A percentile compares a stretch with the other conserved stretches of the same genome.
phyloP scores from a whole-genome alignment of 2,888 invertebrate genomes.

The Dorcus parallelipipedus region DNA sequence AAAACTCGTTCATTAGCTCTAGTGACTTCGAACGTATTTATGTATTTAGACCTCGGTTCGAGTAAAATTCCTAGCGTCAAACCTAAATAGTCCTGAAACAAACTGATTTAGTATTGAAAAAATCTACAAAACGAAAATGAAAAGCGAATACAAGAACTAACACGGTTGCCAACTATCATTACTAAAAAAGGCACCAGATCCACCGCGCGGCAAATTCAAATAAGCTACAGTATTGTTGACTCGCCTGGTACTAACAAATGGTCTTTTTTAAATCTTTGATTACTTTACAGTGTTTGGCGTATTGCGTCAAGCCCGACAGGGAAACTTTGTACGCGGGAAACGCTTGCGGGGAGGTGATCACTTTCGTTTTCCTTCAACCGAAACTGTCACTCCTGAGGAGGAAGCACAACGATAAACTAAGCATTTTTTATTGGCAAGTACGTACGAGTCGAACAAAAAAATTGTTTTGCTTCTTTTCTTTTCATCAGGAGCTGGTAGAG shows the following conservation, averaged over 20 bases:
- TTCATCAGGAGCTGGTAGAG: constrained; percentile 52
- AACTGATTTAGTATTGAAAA: too few species aligned
- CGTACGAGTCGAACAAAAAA: constrained; percentile 16
- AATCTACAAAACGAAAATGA: too few species aligned
- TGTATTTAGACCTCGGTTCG: too few species aligned
- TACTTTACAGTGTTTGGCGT: constrained; percentile 51
- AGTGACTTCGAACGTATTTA: too few species aligned
- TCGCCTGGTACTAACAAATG: background rate
- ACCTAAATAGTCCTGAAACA: too few species aligned
- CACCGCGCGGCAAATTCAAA: too few species aligned
- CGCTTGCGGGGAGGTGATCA: constrained; percentile 54
- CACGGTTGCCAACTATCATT: too few species aligned
- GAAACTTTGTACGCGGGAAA: constrained; percentile 48
- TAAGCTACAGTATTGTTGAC: too few species aligned
- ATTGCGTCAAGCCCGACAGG: constrained; percentile 37
- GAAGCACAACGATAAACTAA: constrained; percentile 54
- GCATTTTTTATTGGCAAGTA: constrained; percentile 61
- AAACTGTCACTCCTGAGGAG: constrained; percentile 53
- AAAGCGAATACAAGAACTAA: too few species aligned
- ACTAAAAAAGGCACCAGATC: too few species aligned
- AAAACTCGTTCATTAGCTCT: too few species aligned
- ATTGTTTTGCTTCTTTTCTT: background rate
- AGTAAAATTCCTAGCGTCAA: too few species aligned
- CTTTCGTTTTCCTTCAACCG: constrained; percentile 55
- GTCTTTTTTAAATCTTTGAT: background rate